Percentiles rank a stretch among this genome's conserved stretches.
Conservation (phyloP, 2,888 invertebrate genomes). For the Nezara viridula region DNA sequence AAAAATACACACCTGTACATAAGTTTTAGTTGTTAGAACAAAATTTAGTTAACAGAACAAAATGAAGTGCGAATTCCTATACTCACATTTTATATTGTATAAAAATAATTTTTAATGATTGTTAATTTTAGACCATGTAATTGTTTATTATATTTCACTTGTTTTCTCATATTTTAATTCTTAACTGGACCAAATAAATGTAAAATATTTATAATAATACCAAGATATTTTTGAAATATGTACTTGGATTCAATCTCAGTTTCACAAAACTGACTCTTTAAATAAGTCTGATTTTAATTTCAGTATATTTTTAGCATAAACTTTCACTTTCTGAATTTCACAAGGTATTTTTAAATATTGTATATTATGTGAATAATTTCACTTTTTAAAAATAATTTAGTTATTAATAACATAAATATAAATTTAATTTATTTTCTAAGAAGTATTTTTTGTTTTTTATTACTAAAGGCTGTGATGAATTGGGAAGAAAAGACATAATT, state of each 20-base stretch:
- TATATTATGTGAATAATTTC: slow-evolving; percentile 44
- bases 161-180: neutral
- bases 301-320: neutral
- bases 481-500: slow-evolving; percentile 11
- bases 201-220: neutral
- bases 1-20: neutral
- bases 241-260: neutral
- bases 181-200: neutral
- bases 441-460: neutral
- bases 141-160: neutral
- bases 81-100: neutral
- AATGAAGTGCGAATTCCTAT: no score
- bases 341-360: slow-evolving; percentile 1
- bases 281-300: neutral
- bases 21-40: neutral
- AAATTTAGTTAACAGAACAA: no score
- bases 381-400: slow-evolving; percentile 20
- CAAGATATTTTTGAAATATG: neutral
- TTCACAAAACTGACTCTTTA: neutral
- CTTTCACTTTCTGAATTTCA: neutral
- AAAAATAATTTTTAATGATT: neutral
- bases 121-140: neutral
- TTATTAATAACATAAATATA: neutral
- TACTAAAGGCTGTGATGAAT: slow-evolving; percentile 43
- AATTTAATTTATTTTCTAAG: slow-evolving; percentile 36